phyloP scores from a whole-genome alignment of 2,113 vertebrate genomes.

The Quiscalus mexicanus region DNA sequence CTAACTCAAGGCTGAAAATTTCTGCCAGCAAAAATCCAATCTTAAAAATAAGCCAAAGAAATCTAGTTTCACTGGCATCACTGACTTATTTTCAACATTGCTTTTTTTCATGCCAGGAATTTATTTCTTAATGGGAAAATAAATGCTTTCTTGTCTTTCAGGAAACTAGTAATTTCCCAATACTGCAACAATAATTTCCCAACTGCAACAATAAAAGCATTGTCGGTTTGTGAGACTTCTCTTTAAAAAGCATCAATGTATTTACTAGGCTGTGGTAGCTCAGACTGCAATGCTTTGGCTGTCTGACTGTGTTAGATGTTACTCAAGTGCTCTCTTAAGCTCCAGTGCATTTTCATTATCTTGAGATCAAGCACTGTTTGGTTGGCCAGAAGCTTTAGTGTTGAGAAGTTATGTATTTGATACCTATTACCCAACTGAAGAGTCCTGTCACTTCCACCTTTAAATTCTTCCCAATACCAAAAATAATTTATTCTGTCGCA shows the following conservation, averaged over 20 bases:
- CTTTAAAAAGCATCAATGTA: background rate
- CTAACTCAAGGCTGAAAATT: background rate
- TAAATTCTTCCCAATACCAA: background rate
- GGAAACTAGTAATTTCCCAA: background rate
- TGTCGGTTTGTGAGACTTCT: background rate
- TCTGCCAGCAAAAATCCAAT: background rate
- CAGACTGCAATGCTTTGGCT: background rate
- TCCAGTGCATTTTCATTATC: constrained; percentile 29
- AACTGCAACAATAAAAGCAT: background rate
- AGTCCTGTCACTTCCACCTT: background rate
- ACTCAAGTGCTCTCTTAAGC: background rate
- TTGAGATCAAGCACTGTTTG: background rate
- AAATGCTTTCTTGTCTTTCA: background rate
- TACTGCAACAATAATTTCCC: background rate
- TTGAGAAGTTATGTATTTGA: background rate
- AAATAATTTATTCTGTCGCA: background rate
- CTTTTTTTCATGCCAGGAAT: background rate
- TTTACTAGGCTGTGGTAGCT: background rate
- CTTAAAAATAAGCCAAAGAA: background rate
- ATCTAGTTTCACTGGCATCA: background rate
- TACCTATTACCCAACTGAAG: background rate
- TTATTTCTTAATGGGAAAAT: background rate
- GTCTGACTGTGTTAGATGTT: background rate
- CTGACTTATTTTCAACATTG: background rate
- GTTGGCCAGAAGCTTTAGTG: background rate